Evolutionary conservation across 2,113 vertebrate species (phyloP), one percentile per base, ranked within the genome.

Genomic region (Cyprinodon brontotheroides): DNA sequence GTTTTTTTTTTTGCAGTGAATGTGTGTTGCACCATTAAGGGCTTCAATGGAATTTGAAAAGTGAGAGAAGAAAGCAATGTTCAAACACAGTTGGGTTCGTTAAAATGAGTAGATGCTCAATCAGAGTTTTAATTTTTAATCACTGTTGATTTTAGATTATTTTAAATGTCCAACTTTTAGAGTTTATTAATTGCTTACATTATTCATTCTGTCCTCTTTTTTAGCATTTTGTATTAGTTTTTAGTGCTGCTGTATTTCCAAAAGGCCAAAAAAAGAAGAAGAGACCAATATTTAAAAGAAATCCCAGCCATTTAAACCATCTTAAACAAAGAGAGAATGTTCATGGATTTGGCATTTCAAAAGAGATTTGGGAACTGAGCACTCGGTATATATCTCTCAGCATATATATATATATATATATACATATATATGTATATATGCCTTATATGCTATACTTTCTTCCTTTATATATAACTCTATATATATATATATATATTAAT

Each of bases 41-140:
- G 79, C 73, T 80, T 86, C 59, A 80, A 86, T 78, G 68, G 63
- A 79, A 73, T 82, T 63, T 78, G 53, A 68, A 73, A 78, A 61
- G 4, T n/a, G 61, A 70, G 86, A 86, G 79, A 89, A 15, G 83
- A 71, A 67, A 78, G 68, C 61, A 77, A 71, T 70, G 65, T 53
- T 72, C 60, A 14, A 66, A 37, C 75, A 20, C 68, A 62, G 38
- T 70, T 84, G 82, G 74, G 65, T 59, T 81, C 73, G 79, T 75
- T 63, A 65, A 83, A 62, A 82, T 11, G 47, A 77, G 36, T 71
- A 66, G 68, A 75, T 87, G 78, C 38, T 59, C 53, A 12, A 17
- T 3, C 14, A 13, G 70, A 29, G 80, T 14, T 17, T 17, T 6
- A 50, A 29, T 15, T 50, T 1, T 2, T 50, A 15, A 50, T 5